These are phyloP conservation scores for Oxyteleia sp. DNA, from an alignment of 2,888 invertebrate species.

Conservation along the genomic window DNA sequence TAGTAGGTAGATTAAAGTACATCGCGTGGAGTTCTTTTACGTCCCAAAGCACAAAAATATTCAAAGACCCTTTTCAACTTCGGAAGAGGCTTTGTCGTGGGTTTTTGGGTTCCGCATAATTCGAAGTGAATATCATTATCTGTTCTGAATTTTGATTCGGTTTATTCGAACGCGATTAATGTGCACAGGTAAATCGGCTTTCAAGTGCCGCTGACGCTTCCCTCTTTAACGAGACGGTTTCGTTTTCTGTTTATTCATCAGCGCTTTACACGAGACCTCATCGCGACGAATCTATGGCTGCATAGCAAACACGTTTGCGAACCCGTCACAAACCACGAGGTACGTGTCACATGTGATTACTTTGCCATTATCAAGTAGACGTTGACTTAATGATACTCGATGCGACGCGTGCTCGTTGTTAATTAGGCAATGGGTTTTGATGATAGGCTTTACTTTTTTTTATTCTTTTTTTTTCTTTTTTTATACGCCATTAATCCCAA, in stretches of 20 bases:
- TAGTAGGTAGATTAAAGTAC: neutral
- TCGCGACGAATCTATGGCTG: conserved; percentile 60
- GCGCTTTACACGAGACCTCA: conserved; percentile 57
- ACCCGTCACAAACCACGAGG: conserved; percentile 61
- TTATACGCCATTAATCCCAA: too few species aligned
- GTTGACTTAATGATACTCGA: neutral
- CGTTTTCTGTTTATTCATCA: conserved; percentile 62
- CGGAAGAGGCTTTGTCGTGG: conserved; percentile 11
- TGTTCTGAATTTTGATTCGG: conserved; percentile 51
- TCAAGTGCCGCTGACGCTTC: conserved; percentile 60
- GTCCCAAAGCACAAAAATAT: neutral
- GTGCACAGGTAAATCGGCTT: conserved; percentile 66
- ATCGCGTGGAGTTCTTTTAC: neutral
- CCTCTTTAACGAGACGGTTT: conserved; percentile 57
- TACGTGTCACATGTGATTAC: conserved; percentile 45
- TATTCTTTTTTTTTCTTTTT: too few species aligned
- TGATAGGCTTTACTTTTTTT: neutral
- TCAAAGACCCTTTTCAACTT: neutral
- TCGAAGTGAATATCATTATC: conserved; percentile 42
- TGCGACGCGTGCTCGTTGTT: neutral
- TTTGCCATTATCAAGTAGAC: conserved; percentile 2
- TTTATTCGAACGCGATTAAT: conserved; percentile 56
- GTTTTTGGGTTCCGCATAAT: conserved; percentile 21
- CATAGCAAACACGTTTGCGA: conserved; percentile 56
- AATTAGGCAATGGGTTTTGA: neutral